Percentiles rank a stretch among this genome's conserved stretches.
phyloP scores from a whole-genome alignment of 2,888 invertebrate genomes.

The Rosalia funebris region DNA sequence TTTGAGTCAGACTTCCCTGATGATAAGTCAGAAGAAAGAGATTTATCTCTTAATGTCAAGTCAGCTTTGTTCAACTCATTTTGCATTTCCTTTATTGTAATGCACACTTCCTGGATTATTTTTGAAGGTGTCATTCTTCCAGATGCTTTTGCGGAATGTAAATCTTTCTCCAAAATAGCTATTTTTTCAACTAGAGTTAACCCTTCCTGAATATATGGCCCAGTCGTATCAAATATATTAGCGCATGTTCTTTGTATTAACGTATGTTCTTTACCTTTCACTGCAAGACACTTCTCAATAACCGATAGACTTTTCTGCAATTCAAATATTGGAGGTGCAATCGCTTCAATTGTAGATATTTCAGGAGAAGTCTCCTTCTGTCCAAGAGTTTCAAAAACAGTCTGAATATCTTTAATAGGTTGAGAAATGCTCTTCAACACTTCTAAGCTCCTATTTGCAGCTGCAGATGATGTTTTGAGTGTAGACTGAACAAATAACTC shows the following conservation, averaged over 20 bases:
- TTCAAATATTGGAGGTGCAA: slow-evolving; percentile 70
- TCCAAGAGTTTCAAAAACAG: slow-evolving; percentile 67
- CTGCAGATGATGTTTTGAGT: slow-evolving; percentile 73
- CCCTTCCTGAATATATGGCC: slow-evolving; percentile 68
- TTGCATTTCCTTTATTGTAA: slow-evolving; percentile 71
- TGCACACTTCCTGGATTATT: slow-evolving; percentile 64
- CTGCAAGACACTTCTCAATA: slow-evolving; percentile 75
- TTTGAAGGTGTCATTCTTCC: slow-evolving; percentile 62
- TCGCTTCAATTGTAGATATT: slow-evolving; percentile 68
- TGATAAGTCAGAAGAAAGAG: slow-evolving; percentile 48
- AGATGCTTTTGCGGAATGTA: slow-evolving; percentile 57
- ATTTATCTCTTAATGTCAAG: slow-evolving; percentile 49
- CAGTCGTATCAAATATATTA: slow-evolving; percentile 72
- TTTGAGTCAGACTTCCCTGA: slow-evolving; percentile 46
- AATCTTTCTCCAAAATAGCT: slow-evolving; percentile 64
- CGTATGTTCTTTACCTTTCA: slow-evolving; percentile 74
- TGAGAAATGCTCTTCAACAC: slow-evolving; percentile 71
- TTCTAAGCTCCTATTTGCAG: slow-evolving; percentile 74
- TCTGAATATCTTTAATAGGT: slow-evolving; percentile 73
- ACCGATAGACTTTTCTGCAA: slow-evolving; percentile 74
- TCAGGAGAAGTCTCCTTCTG: slow-evolving; percentile 65
- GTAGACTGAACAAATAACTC: slow-evolving; percentile 74
- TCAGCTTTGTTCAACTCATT: slow-evolving; percentile 63
- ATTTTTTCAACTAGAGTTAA: slow-evolving; percentile 68
- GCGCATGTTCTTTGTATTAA: slow-evolving; percentile 76